Conservation (phyloP, 1,140 invertebrate species). For the Ridgeia piscesae region DNA sequence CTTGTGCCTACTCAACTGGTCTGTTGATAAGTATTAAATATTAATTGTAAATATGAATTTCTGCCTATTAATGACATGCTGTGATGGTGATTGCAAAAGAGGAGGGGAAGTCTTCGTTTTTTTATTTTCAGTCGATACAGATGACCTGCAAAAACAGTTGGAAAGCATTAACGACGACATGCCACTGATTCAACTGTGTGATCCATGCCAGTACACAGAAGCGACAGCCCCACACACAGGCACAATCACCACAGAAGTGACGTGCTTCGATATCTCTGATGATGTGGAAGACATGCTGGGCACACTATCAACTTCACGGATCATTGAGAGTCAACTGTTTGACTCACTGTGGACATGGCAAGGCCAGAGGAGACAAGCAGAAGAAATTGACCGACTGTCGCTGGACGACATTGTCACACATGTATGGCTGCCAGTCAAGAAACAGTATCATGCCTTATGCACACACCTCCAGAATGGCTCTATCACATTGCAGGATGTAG, state of each 20-base stretch:
- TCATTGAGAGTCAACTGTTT: slow-evolving; percentile 11
- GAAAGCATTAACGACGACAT: not conserved
- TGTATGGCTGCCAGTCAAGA: slow-evolving; percentile 27
- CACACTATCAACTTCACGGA: not conserved
- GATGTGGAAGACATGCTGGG: not conserved
- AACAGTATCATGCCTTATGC: slow-evolving; percentile 25
- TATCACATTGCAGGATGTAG: slow-evolving; percentile 30
- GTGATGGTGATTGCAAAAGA: not conserved
- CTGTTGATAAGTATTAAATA: too few relatives aligned
- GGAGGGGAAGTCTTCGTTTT: not conserved
- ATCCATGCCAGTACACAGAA: not conserved
- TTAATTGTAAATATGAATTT: too few relatives aligned
- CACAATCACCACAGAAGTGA: not conserved
- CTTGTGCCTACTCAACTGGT: too few relatives aligned
- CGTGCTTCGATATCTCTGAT: not conserved
- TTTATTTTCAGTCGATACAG: not conserved
- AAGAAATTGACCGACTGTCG: not conserved
- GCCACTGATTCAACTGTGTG: not conserved
- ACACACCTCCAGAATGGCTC: slow-evolving; percentile 27
- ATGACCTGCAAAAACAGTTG: not conserved
- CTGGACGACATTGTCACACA: slow-evolving; percentile 28
- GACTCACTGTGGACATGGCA: slow-evolving; percentile 6
- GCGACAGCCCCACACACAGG: not conserved
- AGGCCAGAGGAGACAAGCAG: slow-evolving; percentile 24
- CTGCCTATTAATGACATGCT: too few relatives aligned